Base-by-base conservation (phyloP, 1,140 invertebrate species). In the Asbolus verrucosus region DNA sequence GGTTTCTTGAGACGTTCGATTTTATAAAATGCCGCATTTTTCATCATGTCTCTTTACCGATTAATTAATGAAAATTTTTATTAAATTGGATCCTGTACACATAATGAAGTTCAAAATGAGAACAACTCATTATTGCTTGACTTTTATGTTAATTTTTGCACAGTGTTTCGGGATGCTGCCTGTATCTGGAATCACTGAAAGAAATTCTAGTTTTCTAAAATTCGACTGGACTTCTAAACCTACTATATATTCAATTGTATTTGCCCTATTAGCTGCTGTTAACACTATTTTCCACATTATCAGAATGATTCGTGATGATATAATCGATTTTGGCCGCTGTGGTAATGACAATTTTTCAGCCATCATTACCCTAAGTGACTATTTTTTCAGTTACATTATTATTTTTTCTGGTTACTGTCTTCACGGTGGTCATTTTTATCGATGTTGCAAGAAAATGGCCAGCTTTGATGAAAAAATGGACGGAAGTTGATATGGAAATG, bases 91-190 rank as follows among this genome's bases (percentile, higher is more conserved):
- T n/a, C n/a, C n/a, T n/a, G n/a, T n/a, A n/a, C n/a, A n/a, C n/a
- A n/a, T n/a, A n/a, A n/a, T n/a, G n/a, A n/a, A n/a, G n/a, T n/a
- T n/a, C n/a, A n/a, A n/a, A n/a, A n/a, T n/a, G n/a, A n/a, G n/a
- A n/a, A n/a, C n/a, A n/a, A n/a, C n/a, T n/a, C n/a, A n/a, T n/a
- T n/a, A 18, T 63, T 74, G 15, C 18, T 68, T 16, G 33, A 50
- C 9, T 60, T 30, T 75, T 5, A 24, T 65, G 15, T 6, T 65
- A 24, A 9, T 21, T 4, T 60, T 61, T 8, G 43, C 46, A 6
- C 66, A 68, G 39, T 68, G 66, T 27, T 68, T 68, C 18, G 21
- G 30, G 4, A 19, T 68, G 36, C 61, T 68, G 15, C 66, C 66
- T 6, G 33, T 68, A 38, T 16, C 6, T n/a, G 66, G 66, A 8